Evolutionary conservation across 2,888 invertebrate species (phyloP).

Genomic region (Eubasilissa splendida): DNA sequence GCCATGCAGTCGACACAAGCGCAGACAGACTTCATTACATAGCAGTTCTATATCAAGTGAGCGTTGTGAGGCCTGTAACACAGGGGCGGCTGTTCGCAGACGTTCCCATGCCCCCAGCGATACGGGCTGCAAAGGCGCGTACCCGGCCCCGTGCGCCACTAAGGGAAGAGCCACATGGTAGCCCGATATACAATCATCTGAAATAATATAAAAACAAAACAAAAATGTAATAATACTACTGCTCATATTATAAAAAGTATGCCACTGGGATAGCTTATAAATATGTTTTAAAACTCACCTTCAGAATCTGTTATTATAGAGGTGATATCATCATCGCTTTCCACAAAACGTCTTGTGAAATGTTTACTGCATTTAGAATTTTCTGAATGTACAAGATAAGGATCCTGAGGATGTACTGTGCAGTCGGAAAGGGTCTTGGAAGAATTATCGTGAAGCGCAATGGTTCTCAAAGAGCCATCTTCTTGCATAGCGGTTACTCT

Average conservation of each 20-base stretch:
- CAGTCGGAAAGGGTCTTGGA: slow-evolving; percentile 71
- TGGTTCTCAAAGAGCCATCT: slow-evolving; percentile 70
- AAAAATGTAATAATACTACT: too few relatives aligned
- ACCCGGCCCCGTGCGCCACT: slow-evolving; percentile 80
- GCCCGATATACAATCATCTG: slow-evolving; percentile 80
- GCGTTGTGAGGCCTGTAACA: slow-evolving; percentile 67
- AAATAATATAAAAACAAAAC: slow-evolving; percentile 42
- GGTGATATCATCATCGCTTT: slow-evolving; percentile 80
- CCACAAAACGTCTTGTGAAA: slow-evolving; percentile 79
- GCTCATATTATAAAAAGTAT: background rate
- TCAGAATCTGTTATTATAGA: slow-evolving; percentile 82
- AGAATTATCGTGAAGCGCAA: slow-evolving; percentile 71
- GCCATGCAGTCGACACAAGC: slow-evolving; percentile 66
- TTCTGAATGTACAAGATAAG: slow-evolving; percentile 70
- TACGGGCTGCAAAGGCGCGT: slow-evolving; percentile 78
- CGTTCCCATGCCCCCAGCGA: slow-evolving; percentile 70
- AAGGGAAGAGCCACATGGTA: slow-evolving; percentile 83
- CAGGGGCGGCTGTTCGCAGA: slow-evolving; percentile 61
- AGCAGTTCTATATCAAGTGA: slow-evolving; percentile 70
- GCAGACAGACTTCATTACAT: slow-evolving; percentile 71
- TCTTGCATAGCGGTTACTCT: slow-evolving; percentile 71
- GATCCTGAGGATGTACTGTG: slow-evolving; percentile 69
- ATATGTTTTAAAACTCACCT: slow-evolving; percentile 66
- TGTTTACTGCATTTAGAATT: slow-evolving; percentile 77
- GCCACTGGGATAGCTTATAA: background rate